A percentile compares a stretch with the other conserved stretches of the same genome.
Evolutionary conservation across 2,113 vertebrate genomes (phyloP).

Genomic region (Scytalopus superciliaris): DNA sequence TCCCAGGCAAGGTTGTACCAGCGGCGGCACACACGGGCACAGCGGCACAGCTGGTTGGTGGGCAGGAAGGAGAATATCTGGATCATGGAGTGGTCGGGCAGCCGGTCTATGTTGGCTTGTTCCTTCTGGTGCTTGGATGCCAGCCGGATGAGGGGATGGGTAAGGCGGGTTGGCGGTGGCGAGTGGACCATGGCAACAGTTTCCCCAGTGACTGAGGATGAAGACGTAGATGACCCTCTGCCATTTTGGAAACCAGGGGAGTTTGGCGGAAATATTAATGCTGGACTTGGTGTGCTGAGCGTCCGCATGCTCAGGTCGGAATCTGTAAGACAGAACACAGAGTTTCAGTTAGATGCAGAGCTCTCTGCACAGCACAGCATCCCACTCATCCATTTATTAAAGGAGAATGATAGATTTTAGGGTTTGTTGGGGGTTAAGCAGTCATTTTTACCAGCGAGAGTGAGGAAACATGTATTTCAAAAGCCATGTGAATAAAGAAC

Average conservation of each 20-base stretch:
- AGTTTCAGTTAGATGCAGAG: background rate
- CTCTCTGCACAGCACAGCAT: background rate
- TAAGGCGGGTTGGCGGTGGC: constrained; percentile 81
- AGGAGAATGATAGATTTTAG: fast-evolving
- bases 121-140: constrained; percentile 82
- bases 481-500: background rate
- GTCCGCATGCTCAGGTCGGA: constrained; percentile 94
- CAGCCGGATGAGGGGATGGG: constrained; percentile 81
- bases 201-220: constrained; percentile 87
- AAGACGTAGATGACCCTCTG: constrained; percentile 85
- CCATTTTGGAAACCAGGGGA: constrained; percentile 88
- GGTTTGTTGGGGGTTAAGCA: background rate
- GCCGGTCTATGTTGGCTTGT: constrained; percentile 82
- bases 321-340: constrained; percentile 76
- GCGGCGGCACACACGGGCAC: constrained; percentile 89
- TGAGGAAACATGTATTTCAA: background rate
- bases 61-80: constrained; percentile 91
- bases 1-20: constrained; percentile 99
- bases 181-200: constrained; percentile 94
- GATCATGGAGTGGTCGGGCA: constrained; percentile 87
- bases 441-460: background rate
- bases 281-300: constrained; percentile 92
- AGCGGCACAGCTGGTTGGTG: constrained; percentile 96
- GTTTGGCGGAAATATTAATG: constrained; percentile 86
- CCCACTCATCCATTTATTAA: fast-evolving